Conservation (phyloP, 2,797 vertebrate genomes). For the Acanthopagrus latus region DNA sequence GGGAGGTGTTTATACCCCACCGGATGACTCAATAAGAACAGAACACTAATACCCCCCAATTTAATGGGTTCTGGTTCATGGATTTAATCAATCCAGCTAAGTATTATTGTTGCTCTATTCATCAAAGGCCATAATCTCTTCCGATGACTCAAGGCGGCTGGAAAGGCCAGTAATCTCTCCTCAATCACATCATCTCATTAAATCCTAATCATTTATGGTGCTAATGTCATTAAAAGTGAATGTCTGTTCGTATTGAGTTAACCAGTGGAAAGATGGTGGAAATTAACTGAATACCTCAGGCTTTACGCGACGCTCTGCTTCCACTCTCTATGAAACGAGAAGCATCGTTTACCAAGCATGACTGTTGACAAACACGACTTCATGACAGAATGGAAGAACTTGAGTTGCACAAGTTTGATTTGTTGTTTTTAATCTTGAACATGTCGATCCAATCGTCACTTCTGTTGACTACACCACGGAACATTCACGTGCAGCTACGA, state of each 20-base stretch:
- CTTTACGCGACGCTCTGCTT: slow-evolving; percentile 51
- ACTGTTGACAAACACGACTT: not conserved
- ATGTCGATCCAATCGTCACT: not conserved
- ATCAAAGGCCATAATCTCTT: slow-evolving; percentile 48
- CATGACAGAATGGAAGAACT: not conserved
- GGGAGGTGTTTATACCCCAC: slow-evolving; percentile 38
- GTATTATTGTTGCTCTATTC: slow-evolving; percentile 48
- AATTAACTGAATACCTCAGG: slow-evolving; percentile 60
- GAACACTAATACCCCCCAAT: slow-evolving; percentile 40
- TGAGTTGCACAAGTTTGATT: not conserved
- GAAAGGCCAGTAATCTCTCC: slow-evolving; percentile 34
- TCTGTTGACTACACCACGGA: not conserved
- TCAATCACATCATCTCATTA: slow-evolving; percentile 53
- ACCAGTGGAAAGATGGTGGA: slow-evolving; percentile 41
- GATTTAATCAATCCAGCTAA: slow-evolving; percentile 51
- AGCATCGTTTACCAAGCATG: slow-evolving; percentile 37
- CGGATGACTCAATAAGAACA: slow-evolving; percentile 66
- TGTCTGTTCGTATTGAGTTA: slow-evolving; percentile 54
- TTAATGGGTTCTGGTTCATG: slow-evolving; percentile 40
- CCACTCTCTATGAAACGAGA: slow-evolving; percentile 67
- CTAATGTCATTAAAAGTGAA: slow-evolving; percentile 31
- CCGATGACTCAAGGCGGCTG: slow-evolving; percentile 23
- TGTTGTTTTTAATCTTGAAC: not conserved
- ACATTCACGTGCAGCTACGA: not conserved
- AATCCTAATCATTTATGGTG: slow-evolving; percentile 30